A percentile compares a stretch with the other conserved stretches of the same genome.
These are phyloP conservation scores for Sphenopsis melanotis DNA, from an alignment of 2,797 vertebrate genomes.

Conservation along the genomic window DNA sequence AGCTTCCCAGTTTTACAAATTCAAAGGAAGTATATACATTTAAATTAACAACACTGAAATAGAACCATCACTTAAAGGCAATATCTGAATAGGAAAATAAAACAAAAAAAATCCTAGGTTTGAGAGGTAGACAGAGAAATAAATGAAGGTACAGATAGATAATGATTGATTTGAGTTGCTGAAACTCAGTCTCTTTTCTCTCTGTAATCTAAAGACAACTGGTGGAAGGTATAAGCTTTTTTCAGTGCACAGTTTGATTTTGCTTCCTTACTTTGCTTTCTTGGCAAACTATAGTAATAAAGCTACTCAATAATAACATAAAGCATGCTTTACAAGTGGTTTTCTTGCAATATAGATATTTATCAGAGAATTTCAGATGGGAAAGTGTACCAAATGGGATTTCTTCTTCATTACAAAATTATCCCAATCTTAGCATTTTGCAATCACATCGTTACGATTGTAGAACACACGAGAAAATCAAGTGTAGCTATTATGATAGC, in stretches of 20 bases:
- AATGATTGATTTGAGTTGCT: not conserved
- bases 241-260: constrained; percentile 13
- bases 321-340: not conserved
- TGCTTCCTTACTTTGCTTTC: constrained; percentile 36
- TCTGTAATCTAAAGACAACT: not conserved
- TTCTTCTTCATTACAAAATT: constrained; percentile 51
- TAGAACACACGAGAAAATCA: constrained; percentile 13
- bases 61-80: not conserved
- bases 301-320: constrained; percentile 1
- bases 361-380: constrained; percentile 58
- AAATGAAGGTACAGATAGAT: not conserved
- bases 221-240: not conserved
- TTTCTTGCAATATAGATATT: constrained; percentile 51
- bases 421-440: constrained; percentile 24
- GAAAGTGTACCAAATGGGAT: constrained; percentile 16
- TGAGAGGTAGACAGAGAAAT: not conserved
- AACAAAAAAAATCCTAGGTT: not conserved
- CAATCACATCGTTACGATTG: constrained; percentile 16
- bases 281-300: constrained; percentile 40
- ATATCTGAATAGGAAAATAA: not conserved
- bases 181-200: not conserved
- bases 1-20: not conserved
- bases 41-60: constrained; percentile 9
- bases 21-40: not conserved
- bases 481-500: not conserved